Evolutionary conservation across 2,888 invertebrate genomes (phyloP), one percentile per base, ranked within the genome.

Genomic region (Adelphocoris suturalis): DNA sequence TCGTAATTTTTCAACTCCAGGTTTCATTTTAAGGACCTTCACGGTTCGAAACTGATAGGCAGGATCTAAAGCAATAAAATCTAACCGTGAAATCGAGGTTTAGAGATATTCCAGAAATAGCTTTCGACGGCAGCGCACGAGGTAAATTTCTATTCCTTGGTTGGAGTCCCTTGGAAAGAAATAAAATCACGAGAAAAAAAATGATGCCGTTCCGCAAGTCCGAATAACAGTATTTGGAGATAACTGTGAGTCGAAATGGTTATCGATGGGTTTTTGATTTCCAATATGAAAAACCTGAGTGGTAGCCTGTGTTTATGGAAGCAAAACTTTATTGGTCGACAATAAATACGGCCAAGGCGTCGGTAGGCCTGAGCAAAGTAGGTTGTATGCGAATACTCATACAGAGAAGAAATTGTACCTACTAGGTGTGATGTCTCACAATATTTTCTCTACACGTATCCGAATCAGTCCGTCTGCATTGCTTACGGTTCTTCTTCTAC

Each of bases 41-140:
- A 68, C 27, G 68, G 68, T 68, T 68, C 11, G 11, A 68, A 23
- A 23, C 27, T 23, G 68, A 68, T 68, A 23, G 23, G 68, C 68
- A 12, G 23, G 68, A 68, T 68, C 68, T 23, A 13, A 23, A 68
- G 68, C 68, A 19, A 68, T 68, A 68, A 68, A 68, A 23, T 23
- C 68, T 12, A 68, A 68, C 61, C 61, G 61, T 61, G 61, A 61
- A 61, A 61, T 61, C 61, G 61, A 61, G 61, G 61, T 61, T 61
- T 61, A 61, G 19, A n/a, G 61, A 19, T 61, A 61, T 61, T n/a
- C 61, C 16, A 3, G 61, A 19, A 61, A 61, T 61, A 61, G 61
- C 61, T 61, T 61, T 61, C 61, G 19, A 19, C 68, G 68, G 27
- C 23, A 4, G 23, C 27, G 5, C 52, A 7, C 19, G 19, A 3